These are phyloP conservation scores for Poeciliopsis infans DNA, from an alignment of 2,797 vertebrate species.

Conservation along the genomic window DNA sequence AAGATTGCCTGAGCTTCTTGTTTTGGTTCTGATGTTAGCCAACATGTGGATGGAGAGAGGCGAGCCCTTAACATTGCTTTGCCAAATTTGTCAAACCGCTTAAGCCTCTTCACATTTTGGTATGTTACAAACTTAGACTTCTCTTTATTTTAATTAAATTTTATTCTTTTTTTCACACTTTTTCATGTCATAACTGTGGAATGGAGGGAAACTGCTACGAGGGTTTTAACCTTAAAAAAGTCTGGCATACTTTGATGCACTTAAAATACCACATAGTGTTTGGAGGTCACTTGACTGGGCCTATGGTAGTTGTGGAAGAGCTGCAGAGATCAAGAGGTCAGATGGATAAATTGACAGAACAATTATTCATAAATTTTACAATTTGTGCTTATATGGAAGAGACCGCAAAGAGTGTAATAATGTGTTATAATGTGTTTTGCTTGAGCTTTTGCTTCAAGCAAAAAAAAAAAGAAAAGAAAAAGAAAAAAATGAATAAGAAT, in stretches of 20 bases:
- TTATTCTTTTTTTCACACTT: not conserved
- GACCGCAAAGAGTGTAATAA: slow-evolving; percentile 30
- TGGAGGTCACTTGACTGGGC: not conserved
- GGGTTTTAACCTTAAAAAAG: not conserved
- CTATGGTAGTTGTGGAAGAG: not conserved
- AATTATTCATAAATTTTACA: not conserved
- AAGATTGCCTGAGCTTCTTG: slow-evolving; percentile 14
- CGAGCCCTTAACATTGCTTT: not conserved
- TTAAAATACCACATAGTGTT: not conserved
- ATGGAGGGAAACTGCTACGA: not conserved
- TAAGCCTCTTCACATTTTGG: not conserved
- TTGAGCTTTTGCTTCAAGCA: slow-evolving; percentile 17
- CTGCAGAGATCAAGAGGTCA: not conserved
- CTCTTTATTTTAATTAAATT: not conserved
- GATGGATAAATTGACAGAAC: not conserved
- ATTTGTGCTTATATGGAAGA: not conserved
- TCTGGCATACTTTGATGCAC: not conserved
- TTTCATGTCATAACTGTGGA: not conserved
- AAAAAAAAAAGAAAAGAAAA: not conserved
- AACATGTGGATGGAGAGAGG: slow-evolving; percentile 6
- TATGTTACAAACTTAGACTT: not conserved
- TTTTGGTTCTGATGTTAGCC: slow-evolving; percentile 20
- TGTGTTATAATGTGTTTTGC: too few species aligned
- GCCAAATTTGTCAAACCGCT: not conserved
- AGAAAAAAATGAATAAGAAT: not conserved